A percentile compares a stretch with the other conserved stretches of the same genome.
phyloP scores from a whole-genome alignment of 92 coral and sea anemone species.

The Epizoanthus stellaris region DNA sequence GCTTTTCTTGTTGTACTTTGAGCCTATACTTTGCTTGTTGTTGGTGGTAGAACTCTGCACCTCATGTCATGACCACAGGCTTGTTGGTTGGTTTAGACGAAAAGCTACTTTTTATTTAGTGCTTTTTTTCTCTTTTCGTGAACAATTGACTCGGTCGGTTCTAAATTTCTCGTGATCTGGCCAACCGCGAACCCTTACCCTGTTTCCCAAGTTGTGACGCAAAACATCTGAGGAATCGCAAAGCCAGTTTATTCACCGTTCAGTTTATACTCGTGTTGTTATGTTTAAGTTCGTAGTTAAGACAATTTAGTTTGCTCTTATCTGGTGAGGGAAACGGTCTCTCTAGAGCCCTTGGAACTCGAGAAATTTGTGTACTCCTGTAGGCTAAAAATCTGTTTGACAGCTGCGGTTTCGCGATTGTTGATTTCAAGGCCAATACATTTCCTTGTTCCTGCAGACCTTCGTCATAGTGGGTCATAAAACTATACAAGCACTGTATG shows the following conservation, averaged over 20 bases:
- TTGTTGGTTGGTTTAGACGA: slow-evolving; percentile 47
- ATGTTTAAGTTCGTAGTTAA: not conserved
- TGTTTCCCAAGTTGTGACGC: not conserved
- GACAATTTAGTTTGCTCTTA: not conserved
- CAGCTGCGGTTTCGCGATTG: slow-evolving; percentile 20
- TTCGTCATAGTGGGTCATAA: slow-evolving; percentile 19
- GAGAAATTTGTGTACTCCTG: not conserved
- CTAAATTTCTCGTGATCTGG: slow-evolving; percentile 19
- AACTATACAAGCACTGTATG: slow-evolving; percentile 2
- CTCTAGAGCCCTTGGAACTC: not conserved
- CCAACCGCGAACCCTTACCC: not conserved
- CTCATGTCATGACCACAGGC: slow-evolving; percentile 54
- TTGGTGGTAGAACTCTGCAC: slow-evolving; percentile 2
- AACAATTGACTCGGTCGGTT: slow-evolving; percentile 10
- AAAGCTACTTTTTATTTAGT: not conserved
- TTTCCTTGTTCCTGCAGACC: not conserved
- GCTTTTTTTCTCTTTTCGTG: not conserved
- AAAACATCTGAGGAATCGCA: not conserved
- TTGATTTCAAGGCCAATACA: not conserved
- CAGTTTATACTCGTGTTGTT: not conserved
- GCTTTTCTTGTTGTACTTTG: not conserved
- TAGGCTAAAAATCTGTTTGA: not conserved
- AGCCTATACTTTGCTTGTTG: slow-evolving; percentile 19
- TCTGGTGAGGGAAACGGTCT: not conserved
- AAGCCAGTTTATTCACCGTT: not conserved